phyloP scores from a whole-genome alignment of 2,797 vertebrate genomes.

The Pantherophis vulpinus region DNA sequence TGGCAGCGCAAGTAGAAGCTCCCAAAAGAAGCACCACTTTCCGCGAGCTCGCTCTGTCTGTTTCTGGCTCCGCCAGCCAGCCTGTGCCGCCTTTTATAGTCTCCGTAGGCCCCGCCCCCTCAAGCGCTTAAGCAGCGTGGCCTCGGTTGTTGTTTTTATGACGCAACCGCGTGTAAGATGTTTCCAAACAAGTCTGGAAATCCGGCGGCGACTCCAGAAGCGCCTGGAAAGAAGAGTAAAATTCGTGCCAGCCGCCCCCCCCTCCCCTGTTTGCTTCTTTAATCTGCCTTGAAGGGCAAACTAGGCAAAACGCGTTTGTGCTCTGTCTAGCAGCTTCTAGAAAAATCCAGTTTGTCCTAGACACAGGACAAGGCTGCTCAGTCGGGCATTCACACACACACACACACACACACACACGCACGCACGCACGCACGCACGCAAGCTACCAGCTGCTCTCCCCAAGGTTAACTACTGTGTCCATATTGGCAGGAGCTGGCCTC shows the following conservation, averaged over 20 bases:
- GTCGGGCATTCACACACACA: background rate
- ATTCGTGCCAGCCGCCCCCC: too few species aligned
- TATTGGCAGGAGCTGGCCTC: too few species aligned
- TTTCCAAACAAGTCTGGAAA: background rate
- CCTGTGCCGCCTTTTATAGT: background rate
- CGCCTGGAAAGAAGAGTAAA: background rate
- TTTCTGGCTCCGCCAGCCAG: background rate
- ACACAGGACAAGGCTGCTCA: background rate
- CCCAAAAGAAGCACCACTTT: accelerated
- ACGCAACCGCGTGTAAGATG: constrained; percentile 4
- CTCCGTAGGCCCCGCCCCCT: background rate
- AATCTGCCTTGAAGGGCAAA: background rate
- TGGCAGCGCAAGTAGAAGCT: too few species aligned
- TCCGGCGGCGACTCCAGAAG: background rate
- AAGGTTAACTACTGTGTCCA: background rate
- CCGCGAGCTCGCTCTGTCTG: accelerated
- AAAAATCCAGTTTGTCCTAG: background rate
- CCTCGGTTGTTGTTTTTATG: constrained; percentile 1
- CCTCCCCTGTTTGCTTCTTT: background rate
- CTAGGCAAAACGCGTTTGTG: too few species aligned
- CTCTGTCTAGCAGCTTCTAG: background rate
- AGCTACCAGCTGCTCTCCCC: background rate
- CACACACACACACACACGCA: too few species aligned
- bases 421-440: too few species aligned
- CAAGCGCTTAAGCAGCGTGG: background rate